Conservation (phyloP, 64 coral and sea anemone species). For the Trachythela sp. region DNA sequence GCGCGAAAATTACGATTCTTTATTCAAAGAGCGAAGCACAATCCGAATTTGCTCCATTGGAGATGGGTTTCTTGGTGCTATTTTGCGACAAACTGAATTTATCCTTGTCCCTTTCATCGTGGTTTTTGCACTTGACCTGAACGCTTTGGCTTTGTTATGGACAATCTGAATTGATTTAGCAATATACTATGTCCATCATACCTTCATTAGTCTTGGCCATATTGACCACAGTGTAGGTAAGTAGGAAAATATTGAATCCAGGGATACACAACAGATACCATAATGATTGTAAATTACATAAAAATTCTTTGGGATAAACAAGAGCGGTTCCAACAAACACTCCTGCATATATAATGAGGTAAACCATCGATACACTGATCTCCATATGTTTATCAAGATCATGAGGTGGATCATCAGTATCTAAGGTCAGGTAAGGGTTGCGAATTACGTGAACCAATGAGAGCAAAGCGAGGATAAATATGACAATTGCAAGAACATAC, state of each 20-base stretch:
- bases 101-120: neutral
- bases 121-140: too few species aligned
- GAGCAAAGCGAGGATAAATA: neutral
- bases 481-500: neutral
- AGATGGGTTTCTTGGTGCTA: too few species aligned
- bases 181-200: neutral
- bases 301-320: neutral
- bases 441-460: neutral
- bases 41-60: too few species aligned
- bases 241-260: neutral
- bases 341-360: neutral
- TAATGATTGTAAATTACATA: neutral
- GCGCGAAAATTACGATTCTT: too few species aligned
- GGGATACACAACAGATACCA: conserved; percentile 10
- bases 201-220: neutral
- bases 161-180: neutral
- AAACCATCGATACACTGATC: neutral
- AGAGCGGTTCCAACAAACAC: neutral
- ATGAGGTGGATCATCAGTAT: neutral
- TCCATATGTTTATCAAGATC: neutral
- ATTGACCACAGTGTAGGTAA: neutral
- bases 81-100: too few species aligned
- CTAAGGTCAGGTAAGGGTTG: neutral
- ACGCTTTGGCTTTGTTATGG: too few species aligned
- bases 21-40: too few species aligned